phyloP scores from a whole-genome alignment of 1,140 invertebrate species.

The Drosophila gunungcola region DNA sequence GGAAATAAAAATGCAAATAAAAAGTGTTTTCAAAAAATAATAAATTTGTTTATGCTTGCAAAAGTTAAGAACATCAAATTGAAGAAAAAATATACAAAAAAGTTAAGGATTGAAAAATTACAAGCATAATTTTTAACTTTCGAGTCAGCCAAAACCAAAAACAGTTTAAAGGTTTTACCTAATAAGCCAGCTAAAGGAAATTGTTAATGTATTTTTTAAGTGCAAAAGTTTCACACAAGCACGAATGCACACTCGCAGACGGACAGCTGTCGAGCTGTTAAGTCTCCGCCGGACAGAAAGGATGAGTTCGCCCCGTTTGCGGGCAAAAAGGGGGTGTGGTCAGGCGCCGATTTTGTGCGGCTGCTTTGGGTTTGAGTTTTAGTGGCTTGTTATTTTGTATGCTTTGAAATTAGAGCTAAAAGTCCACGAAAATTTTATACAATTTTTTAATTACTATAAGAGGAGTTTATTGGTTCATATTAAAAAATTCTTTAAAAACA shows the following conservation, averaged over 20 bases:
- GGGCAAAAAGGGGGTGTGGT: conserved; percentile 36
- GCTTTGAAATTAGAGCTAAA: conserved; percentile 1
- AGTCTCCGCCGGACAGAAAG: conserved; percentile 59
- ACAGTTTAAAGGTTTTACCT: too few relatives aligned
- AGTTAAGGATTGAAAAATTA: too few relatives aligned
- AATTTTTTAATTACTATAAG: not conserved
- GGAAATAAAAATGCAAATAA: too few relatives aligned
- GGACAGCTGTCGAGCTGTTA: conserved; percentile 66
- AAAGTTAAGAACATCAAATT: too few relatives aligned
- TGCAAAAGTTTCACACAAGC: conserved; percentile 14
- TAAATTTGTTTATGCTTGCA: too few relatives aligned
- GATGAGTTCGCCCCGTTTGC: conserved; percentile 31
- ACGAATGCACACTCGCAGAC: conserved; percentile 28
- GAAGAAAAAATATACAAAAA: too few relatives aligned
- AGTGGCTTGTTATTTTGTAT: conserved; percentile 13
- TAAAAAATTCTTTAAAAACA: not conserved
- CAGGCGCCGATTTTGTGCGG: conserved; percentile 49
- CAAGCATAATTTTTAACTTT: too few relatives aligned
- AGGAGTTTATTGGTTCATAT: not conserved
- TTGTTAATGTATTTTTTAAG: not conserved
- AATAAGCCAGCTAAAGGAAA: not conserved
- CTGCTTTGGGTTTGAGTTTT: conserved; percentile 35
- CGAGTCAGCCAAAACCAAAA: too few relatives aligned
- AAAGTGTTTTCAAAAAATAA: too few relatives aligned
- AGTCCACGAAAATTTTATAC: conserved; percentile 28